Evolutionary conservation across 1,140 invertebrate species (phyloP), one percentile per base, ranked within the genome.

Genomic region (Camponotus floridanus): DNA sequence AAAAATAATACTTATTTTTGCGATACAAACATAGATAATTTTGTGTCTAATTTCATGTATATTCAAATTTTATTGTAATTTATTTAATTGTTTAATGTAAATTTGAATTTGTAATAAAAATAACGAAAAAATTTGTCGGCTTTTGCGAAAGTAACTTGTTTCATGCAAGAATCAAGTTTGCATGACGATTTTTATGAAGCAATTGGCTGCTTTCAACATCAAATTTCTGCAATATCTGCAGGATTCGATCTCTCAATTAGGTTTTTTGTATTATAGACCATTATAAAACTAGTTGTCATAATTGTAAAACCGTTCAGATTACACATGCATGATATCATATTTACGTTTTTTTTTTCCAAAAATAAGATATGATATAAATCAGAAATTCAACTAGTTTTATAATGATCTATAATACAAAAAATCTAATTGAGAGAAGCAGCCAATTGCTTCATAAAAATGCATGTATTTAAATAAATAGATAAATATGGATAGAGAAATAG

Each of bases 141-240:
- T 48, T 8, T 70, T 15, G 26, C 15, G 0, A 70, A 70, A 70
- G 31, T 70, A 13, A 8, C 26, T 4, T 71, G 7, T 71, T 51
- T n/a, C 45, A 36, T 1, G 31, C 9, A 33, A 21, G 45, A 11
- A 31, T 42, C n/a, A 4, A 71, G 68, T 31, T 51, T 9, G 68
- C 45, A 45, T 71, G 68, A 71, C 15, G 15, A 1, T 51, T 31
- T 33, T 51, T 33, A 11, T 18, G 42, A 5, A 48, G 15, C 6
- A 33, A 51, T 51, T 71, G 45, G 15, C 1, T 71, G 45, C 68
- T 71, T 71, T 51, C 45, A 31, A 71, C 51, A 33, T 71, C 8
- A 5, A 15, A 68, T 33, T 65, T 71, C 26, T 48, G 7, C 26
- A 9, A 7, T 71, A 21, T 0, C 26, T 5, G 5, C 15, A 11